phyloP scores from a whole-genome alignment of 1,140 invertebrate species.

The Pollicipes pollicipes region DNA sequence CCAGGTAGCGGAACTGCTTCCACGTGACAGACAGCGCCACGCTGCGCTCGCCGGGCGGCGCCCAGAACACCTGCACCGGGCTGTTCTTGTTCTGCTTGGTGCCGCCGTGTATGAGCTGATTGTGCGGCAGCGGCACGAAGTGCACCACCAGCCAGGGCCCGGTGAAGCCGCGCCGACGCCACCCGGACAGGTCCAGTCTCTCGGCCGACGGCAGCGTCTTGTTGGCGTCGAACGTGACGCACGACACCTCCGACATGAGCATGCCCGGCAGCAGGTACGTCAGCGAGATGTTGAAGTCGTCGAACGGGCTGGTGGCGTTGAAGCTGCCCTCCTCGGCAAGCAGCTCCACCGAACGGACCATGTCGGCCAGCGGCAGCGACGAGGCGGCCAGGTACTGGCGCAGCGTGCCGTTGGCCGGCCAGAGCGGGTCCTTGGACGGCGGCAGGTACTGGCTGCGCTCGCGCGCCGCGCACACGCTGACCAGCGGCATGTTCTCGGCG shows the following conservation, averaged over 20 bases:
- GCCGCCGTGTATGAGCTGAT: neutral
- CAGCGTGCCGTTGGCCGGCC: neutral
- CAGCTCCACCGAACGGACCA: neutral
- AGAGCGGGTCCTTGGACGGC: neutral
- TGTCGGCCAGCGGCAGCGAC: neutral
- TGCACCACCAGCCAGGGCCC: neutral
- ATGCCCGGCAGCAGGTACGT: neutral
- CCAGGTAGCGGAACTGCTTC: neutral
- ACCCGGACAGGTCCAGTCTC: neutral
- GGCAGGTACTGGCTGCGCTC: neutral
- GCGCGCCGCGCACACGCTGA: neutral
- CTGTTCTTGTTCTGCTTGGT: neutral
- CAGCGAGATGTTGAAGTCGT: neutral
- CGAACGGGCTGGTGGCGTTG: neutral
- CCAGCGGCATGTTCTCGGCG: neutral
- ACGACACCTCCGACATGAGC: neutral
- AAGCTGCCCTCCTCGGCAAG: neutral
- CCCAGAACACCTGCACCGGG: neutral
- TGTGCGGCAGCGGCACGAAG: neutral
- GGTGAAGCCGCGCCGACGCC: neutral
- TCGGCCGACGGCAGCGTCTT: neutral
- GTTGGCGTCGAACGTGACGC: neutral
- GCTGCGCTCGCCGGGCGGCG: no score
- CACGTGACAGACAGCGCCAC: neutral
- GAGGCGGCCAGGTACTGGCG: neutral